Evolutionary conservation across 2,113 vertebrate species (phyloP).

Genomic region (Chionis minor): DNA sequence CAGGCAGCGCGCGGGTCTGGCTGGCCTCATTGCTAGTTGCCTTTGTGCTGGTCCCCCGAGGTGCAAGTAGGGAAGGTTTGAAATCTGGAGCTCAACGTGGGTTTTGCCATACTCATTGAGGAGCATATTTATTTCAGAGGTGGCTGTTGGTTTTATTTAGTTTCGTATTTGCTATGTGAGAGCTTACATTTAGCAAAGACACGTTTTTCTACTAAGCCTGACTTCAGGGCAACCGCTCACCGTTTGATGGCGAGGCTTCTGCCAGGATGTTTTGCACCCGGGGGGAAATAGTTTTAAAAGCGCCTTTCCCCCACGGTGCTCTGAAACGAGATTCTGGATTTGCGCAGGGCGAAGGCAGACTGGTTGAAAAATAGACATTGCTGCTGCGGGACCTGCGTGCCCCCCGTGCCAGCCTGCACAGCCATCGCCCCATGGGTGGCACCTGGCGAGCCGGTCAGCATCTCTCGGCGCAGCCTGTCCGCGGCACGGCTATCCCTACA

Average conservation of each 20-base stretch:
- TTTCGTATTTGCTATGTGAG: background rate
- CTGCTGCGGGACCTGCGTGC: background rate
- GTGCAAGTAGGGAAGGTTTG: background rate
- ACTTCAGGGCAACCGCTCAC: background rate
- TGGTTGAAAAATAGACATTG: background rate
- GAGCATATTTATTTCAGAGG: background rate
- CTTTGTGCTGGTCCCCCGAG: background rate
- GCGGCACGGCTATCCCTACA: fast-evolving
- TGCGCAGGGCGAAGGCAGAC: background rate
- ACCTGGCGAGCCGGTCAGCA: background rate
- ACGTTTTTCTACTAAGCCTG: background rate
- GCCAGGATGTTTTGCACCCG: background rate
- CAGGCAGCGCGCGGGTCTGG: background rate
- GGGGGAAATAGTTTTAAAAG: background rate
- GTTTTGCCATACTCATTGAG: background rate
- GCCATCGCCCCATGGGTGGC: fast-evolving
- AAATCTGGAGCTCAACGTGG: background rate
- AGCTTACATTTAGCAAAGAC: background rate
- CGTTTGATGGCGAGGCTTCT: background rate
- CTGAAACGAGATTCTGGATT: background rate
- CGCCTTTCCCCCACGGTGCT: background rate
- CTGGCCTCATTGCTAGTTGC: background rate
- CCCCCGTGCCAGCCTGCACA: too few relatives aligned
- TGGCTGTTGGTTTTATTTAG: background rate
- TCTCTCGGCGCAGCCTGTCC: background rate